phyloP scores from a whole-genome alignment of 2,113 vertebrate species.

The Eupsittula cactorum region DNA sequence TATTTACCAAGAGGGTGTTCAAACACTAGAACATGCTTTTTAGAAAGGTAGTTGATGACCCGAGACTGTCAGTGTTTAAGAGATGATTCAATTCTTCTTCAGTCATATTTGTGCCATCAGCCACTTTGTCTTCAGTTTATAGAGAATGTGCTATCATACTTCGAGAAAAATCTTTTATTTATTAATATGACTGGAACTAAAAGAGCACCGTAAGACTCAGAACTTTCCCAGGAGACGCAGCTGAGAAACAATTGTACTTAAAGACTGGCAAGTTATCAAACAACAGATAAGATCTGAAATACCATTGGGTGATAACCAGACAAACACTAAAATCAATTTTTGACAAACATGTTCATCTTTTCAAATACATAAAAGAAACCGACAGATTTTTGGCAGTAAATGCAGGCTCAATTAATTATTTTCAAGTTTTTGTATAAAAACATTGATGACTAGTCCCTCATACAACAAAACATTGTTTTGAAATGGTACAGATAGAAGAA shows the following conservation, averaged over 20 bases:
- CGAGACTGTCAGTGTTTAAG: neutral
- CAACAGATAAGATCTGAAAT: neutral
- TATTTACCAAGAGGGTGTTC: neutral
- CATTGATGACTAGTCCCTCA: neutral
- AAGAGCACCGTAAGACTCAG: neutral
- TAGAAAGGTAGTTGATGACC: neutral
- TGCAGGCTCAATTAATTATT: neutral
- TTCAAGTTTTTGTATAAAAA: neutral
- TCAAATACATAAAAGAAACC: neutral
- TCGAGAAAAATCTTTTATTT: neutral
- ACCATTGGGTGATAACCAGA: neutral
- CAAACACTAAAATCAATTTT: neutral
- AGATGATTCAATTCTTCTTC: neutral
- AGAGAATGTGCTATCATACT: neutral
- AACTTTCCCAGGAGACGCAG: neutral
- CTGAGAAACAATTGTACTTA: neutral
- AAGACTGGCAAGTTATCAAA: neutral
- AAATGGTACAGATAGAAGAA: neutral
- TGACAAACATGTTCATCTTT: neutral
- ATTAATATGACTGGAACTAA: neutral
- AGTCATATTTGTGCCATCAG: neutral
- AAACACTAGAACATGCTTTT: neutral
- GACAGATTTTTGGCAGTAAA: neutral
- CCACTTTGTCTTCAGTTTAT: neutral
- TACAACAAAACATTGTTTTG: neutral